Base-by-base conservation (phyloP, 2,888 invertebrate genomes). In the Thera obeliscata region DNA sequence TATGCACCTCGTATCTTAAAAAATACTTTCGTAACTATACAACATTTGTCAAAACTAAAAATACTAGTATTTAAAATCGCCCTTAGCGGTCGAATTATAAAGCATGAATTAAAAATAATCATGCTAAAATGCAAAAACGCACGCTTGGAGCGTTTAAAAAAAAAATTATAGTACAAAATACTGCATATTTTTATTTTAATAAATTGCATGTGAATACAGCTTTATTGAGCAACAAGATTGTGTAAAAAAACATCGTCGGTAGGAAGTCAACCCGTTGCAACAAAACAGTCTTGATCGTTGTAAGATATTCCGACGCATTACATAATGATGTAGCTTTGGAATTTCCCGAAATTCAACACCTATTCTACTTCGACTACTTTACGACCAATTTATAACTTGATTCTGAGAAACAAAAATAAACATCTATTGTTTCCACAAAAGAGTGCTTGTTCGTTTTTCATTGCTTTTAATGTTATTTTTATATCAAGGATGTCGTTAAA, bases 241-340 rank as follows among this genome's bases (percentile, higher is more conserved):
- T 93, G 91, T 91, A 92, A 91, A 93, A 92, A 93, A 93, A 93
- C 92, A 91, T 89, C 90, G 91, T 88, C 92, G 92, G 93, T 93
- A 93, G 93, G 93, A 93, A 93, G 92, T 93, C 89, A 90, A 88
- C 86, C 81, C 81, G 84, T 76, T 74, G 80, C 84, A 84, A 81
- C 80, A 73, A 71, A 84, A 77, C 77, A 73, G 69, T 87, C 85
- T 92, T 92, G 91, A 88, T 89, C 80, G 78, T 77, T 76, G 70
- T 62, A 80, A 83, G 82, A 77, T 69, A 69, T 64, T 61, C 58
- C 46, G 64, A 41, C 64, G 67, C 69, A 70, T 70, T 73, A 69
- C 63, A 64, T 71, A 63, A 72, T 43, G 55, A 54, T 50, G 59
- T 43, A 49, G 60, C 66, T 64, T 66, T 48, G 67, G 64, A 70